Evolutionary conservation across 2,113 vertebrate genomes (phyloP), one percentile per base, ranked within the genome.

Genomic region (Scatophagus argus): DNA sequence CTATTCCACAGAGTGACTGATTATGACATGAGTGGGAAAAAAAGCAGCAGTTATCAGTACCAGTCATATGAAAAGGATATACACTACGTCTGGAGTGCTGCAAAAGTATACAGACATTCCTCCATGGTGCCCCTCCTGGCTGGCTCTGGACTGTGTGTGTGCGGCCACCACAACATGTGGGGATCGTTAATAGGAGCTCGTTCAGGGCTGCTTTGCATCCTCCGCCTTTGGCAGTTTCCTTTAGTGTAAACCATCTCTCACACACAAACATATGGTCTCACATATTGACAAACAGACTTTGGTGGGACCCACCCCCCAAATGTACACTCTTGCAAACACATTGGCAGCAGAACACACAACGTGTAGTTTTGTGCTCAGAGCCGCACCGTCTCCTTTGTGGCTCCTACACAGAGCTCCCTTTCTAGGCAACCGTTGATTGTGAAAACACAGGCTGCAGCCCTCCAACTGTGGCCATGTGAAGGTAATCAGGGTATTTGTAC

Each of bases 241-340:
- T 78, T 77, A 80, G 70, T 79, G 78, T 88, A 89, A 88, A 87
- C 79, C 19, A 41, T 80, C 72, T 74, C 54, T 64, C 55, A 11
- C 78, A 64, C 79, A 83, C 81, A 81, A 83, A 87, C 92, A 93
- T 84, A 85, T 86, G 86, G 86, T 82, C 77, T 79, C 77, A 44
- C 85, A 88, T 89, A 90, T 90, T 90, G 92, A 91, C 89, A 91
- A 90, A 87, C 84, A 91, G 84, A 74, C 82, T 80, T 75, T 60
- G 72, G 87, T 82, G 72, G 66, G 69, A 79, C 79, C 72, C 39
- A 12, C 9, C 58, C 64, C 66, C 43, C 52, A 43, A 13, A 43
- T 14, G 17, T 19, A 19, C 64, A 43, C 52, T 66, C 68, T 43
- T 73, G 39, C 58, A 46, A 62, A 64, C 77, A 69, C 27, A 8